Conservation (phyloP, 2,113 vertebrate species). For the Euleptes europaea region DNA sequence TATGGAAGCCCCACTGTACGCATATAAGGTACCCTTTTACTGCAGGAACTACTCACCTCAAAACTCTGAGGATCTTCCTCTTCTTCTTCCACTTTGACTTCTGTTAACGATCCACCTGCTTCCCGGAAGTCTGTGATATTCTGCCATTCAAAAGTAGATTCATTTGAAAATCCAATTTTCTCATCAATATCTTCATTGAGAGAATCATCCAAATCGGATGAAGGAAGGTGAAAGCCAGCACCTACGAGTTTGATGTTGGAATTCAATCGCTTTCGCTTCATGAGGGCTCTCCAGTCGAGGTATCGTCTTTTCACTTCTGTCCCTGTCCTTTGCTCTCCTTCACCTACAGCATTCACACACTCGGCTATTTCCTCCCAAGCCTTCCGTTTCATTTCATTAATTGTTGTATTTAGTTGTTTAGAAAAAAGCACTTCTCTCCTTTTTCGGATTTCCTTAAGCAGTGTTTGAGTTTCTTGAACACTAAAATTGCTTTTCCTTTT, state of each 20-base stretch:
- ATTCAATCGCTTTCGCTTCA: constrained; percentile 90
- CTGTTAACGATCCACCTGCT: constrained; percentile 78
- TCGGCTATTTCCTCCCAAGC: constrained; percentile 96
- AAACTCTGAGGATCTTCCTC: constrained; percentile 83
- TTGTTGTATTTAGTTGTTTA: constrained; percentile 94
- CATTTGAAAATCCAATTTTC: constrained; percentile 87
- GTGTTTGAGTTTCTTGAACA: constrained; percentile 92
- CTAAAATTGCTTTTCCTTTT: constrained; percentile 97
- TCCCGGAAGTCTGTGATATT: constrained; percentile 86
- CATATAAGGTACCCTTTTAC: background rate
- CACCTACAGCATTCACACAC: constrained; percentile 90
- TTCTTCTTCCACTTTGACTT: constrained; percentile 90
- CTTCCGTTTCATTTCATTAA: constrained; percentile 93
- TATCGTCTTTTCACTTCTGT: constrained; percentile 92
- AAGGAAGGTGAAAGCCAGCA: constrained; percentile 84
- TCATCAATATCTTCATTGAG: constrained; percentile 87
- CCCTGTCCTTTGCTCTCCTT: constrained; percentile 90
- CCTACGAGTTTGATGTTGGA: constrained; percentile 85
- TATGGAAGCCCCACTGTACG: constrained; percentile 1
- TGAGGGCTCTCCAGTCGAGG: constrained; percentile 90
- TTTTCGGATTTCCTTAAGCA: constrained; percentile 92
- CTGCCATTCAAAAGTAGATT: constrained; percentile 88
- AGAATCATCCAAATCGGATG: constrained; percentile 85
- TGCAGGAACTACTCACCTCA: constrained; percentile 72
- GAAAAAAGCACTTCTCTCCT: constrained; percentile 91